Evolutionary conservation across 2,113 vertebrate genomes (phyloP), one percentile per base, ranked within the genome.

Genomic region (Spermophilus dauricus): DNA sequence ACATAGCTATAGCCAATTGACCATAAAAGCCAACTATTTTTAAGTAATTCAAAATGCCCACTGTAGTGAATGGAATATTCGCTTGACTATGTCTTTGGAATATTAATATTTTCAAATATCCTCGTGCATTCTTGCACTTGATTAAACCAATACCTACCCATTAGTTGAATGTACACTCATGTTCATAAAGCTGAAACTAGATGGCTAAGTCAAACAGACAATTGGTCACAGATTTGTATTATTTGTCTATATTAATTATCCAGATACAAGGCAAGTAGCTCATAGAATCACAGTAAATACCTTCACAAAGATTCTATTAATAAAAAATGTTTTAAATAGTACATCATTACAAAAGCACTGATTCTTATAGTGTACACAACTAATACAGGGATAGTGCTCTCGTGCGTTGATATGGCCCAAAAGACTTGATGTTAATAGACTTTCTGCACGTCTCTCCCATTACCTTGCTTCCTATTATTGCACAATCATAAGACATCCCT

Each of bases 21-120:
- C 97, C 97, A 98, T 98, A 98, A 98, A 98, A 98, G 94, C 95
- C 96, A 98, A 98, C 94, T 98, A 97, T 98, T 98, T 98, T 97
- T 98, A 98, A 98, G 97, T 98, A 98, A 98, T 97, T 98, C 96
- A 98, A 98, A 98, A 98, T 98, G 97, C 77, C 92, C 80, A 82
- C 96, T 97, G 86, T 78, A 94, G 76, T 97, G 97, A 98, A 97
- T 96, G 88, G 97, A 94, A 94, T 98, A 97, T 98, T 98, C 98
- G 87, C 96, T 96, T 98, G 96, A 97, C 92, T 78, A 96, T 81
- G n/a, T 37, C 84, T 89, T 88, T 0, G 28, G 95, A 97, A 94
- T 93, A 97, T 94, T 96, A 96, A 95, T 85, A 98, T 65, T 92
- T 83, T 78, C 81, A 96, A 95, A 92, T 30, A 39, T 24, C 56